phyloP scores from a whole-genome alignment of 2,888 invertebrate genomes.

The Molanna angustata region DNA sequence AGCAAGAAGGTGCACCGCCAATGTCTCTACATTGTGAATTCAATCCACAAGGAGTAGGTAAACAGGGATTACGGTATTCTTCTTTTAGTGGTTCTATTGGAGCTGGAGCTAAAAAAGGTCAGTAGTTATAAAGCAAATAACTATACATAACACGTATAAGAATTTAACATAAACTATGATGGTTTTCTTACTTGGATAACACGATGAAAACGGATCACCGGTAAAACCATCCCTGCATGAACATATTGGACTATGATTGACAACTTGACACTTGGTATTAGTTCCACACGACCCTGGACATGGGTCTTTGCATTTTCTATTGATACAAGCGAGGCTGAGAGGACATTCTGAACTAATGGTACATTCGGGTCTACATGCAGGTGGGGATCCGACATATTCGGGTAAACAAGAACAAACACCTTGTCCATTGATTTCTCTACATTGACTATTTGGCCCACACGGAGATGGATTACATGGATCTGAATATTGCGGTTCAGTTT shows the following conservation, averaged over 20 bases:
- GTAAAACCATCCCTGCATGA: conserved; percentile 64
- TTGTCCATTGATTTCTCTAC: conserved; percentile 57
- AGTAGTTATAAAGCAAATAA: neutral
- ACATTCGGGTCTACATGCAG: conserved; percentile 75
- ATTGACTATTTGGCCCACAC: conserved; percentile 75
- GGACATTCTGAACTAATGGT: conserved; percentile 73
- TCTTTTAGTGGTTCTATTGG: conserved; percentile 48
- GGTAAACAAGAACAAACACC: conserved; percentile 72
- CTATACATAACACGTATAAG: conserved; percentile 36
- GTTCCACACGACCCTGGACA: conserved; percentile 73
- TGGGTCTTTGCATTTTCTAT: conserved; percentile 73
- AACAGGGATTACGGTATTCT: conserved; percentile 60
- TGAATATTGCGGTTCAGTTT: conserved; percentile 34
- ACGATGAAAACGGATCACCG: conserved; percentile 76
- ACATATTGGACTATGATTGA: conserved; percentile 76
- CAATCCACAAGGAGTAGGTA: conserved; percentile 69
- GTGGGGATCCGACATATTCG: conserved; percentile 69
- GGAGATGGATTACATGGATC: conserved; percentile 72
- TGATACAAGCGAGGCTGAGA: conserved; percentile 67
- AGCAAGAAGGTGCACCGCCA: conserved; percentile 63
- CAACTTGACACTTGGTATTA: conserved; percentile 68
- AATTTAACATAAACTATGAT: neutral
- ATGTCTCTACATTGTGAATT: conserved; percentile 61
- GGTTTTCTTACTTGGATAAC: conserved; percentile 49
- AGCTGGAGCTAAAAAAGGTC: conserved; percentile 37